Evolutionary conservation across 2,113 vertebrate genomes (phyloP), one percentile per base, ranked within the genome.

Genomic region (Furnarius figulus): DNA sequence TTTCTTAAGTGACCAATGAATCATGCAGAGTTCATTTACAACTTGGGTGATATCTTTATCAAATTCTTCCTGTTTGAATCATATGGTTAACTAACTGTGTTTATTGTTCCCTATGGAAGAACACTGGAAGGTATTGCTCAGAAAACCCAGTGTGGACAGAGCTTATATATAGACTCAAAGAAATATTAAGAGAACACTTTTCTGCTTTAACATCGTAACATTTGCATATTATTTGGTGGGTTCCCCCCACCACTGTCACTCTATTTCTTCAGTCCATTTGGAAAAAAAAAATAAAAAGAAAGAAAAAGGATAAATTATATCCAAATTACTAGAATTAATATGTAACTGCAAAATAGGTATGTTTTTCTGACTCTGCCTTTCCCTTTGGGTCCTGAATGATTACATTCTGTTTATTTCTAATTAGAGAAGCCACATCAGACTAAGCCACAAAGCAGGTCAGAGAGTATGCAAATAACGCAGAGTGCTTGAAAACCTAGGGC

Each of bases 341-440:
- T 61, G 5, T 87, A 87, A 72, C 74, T 91, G 12, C 7, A 47
- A 74, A 93, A 85, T 55, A 55, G 23, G 12, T 50, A 0, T 40
- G 52, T 84, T 86, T 67, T 92, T 52, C 39, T 95, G n/a, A 59
- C 46, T 84, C 25, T 63, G 55, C 16, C 18, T 89, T 89, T 89
- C 61, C 50, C 55, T 76, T 75, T 95, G 72, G 46, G 85, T 93
- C 42, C 79, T 91, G n/a, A 96, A 85, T 82, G 53, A 93, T 96
- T 94, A 97, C 90, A 25, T 89, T 90, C 24, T 89, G 73, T 89
- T 87, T 95, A 95, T 96, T 96, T 85, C 71, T 96, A 88, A 92
- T 89, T 84, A 81, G 70, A 89, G 93, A 95, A 95, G 61, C 73
- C 85, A 85, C 83, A 93, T 95, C 93, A 95, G 75, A 87, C 76